These are phyloP conservation scores for Stomorhina lunata DNA, from an alignment of 2,888 invertebrate species.

Conservation along the genomic window DNA sequence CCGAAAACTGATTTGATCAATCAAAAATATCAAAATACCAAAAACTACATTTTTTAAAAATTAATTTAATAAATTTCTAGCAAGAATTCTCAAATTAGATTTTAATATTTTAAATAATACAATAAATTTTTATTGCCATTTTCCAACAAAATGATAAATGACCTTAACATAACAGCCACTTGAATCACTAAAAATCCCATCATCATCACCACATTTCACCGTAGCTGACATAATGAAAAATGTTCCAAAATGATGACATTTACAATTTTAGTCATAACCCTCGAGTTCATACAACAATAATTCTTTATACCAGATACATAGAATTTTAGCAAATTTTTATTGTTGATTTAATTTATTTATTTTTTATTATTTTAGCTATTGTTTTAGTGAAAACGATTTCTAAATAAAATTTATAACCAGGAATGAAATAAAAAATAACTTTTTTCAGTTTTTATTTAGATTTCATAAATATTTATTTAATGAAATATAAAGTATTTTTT, in stretches of 20 bases:
- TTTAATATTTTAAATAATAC: too few species aligned
- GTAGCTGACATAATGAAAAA: conserved; percentile 21
- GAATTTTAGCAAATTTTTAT: background rate
- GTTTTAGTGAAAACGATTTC: too few species aligned
- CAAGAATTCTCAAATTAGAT: too few species aligned
- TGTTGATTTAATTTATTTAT: background rate
- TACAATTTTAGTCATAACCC: conserved; percentile 2
- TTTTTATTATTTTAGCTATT: background rate
- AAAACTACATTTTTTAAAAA: too few species aligned
- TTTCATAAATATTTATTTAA: too few species aligned
- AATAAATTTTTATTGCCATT: background rate
- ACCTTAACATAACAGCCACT: background rate
- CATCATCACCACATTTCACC: background rate
- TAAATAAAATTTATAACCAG: too few species aligned
- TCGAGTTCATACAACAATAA: conserved; percentile 19
- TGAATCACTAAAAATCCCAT: background rate
- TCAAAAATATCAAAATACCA: too few species aligned
- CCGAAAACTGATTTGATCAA: too few species aligned
- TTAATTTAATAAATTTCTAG: too few species aligned
- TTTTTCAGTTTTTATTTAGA: too few species aligned
- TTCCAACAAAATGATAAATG: conserved; percentile 25
- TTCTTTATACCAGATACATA: background rate
- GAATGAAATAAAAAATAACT: too few species aligned
- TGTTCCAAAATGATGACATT: conserved; percentile 18
- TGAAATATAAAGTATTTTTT: too few species aligned